These are phyloP conservation scores for Galeopterus variegatus DNA, from an alignment of 2,113 vertebrate species.

Conservation along the genomic window DNA sequence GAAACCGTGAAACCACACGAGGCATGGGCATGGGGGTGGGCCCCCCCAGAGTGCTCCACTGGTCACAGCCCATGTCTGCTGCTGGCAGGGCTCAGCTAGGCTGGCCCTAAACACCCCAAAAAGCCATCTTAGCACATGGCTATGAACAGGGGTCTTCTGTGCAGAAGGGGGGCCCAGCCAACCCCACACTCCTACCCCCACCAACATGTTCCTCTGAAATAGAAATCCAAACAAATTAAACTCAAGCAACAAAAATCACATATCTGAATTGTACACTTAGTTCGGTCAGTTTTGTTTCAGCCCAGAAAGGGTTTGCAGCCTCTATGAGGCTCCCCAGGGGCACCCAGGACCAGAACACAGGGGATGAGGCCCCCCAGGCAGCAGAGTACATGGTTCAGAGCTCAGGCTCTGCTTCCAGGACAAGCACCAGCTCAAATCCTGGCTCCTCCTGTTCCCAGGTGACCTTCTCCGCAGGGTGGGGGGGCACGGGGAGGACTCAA, in stretches of 20 bases:
- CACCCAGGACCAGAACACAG: neutral
- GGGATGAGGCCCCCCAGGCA: neutral
- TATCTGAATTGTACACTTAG: neutral
- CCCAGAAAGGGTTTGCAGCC: neutral
- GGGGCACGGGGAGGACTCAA: fast-evolving
- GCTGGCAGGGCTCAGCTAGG: neutral
- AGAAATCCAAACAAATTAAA: neutral
- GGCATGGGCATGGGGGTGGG: neutral
- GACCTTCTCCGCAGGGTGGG: neutral
- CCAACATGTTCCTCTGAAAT: neutral
- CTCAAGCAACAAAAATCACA: neutral
- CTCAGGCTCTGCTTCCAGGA: neutral
- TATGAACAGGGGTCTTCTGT: neutral
- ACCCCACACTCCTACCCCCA: neutral
- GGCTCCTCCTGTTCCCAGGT: neutral
- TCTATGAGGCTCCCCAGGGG: neutral
- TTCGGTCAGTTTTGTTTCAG: neutral
- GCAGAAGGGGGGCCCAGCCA: neutral
- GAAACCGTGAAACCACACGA: neutral
- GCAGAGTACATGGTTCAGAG: neutral
- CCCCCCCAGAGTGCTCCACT: neutral
- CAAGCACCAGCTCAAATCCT: neutral
- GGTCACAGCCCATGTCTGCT: neutral
- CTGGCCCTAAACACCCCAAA: neutral
- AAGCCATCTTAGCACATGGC: too few relatives aligned